phyloP scores from a whole-genome alignment of 2,888 invertebrate genomes.

The Thymelicus acteon region DNA sequence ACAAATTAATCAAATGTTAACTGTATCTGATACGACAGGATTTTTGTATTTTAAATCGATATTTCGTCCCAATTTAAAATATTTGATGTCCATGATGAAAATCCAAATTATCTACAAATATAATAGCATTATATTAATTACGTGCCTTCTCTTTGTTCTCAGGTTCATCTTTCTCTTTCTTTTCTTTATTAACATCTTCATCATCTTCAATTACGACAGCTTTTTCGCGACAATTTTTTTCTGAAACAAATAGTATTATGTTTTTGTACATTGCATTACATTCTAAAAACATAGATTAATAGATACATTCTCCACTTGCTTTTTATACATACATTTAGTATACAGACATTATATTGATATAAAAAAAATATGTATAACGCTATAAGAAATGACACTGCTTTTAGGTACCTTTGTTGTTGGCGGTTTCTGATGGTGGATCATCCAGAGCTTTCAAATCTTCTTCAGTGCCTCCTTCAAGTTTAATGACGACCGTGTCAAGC shows the following conservation, averaged over 20 bases:
- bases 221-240: constrained; percentile 68
- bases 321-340: too few relatives aligned
- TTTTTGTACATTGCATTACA: background rate
- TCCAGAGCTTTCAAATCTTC: constrained; percentile 95
- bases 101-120: too few relatives aligned
- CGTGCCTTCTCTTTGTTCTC: constrained; percentile 71
- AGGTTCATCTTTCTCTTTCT: constrained; percentile 70
- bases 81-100: too few relatives aligned
- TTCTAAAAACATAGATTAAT: too few relatives aligned
- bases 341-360: too few relatives aligned
- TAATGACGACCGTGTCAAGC: constrained; percentile 98
- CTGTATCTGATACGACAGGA: too few relatives aligned
- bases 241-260: constrained; percentile 49
- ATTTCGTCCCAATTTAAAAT: too few relatives aligned
- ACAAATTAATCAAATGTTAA: background rate
- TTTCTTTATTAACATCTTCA: constrained; percentile 60
- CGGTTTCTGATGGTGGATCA: constrained; percentile 76
- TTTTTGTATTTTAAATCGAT: too few relatives aligned
- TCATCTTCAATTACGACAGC: constrained; percentile 77
- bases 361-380: too few relatives aligned
- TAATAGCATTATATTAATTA: background rate
- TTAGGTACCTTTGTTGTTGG: constrained; percentile 62
- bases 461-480: constrained; percentile 96
- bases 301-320: too few relatives aligned
- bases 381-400: constrained; percentile 39